Base-by-base conservation (phyloP, 2,888 invertebrate genomes). In the Tipula unca region DNA sequence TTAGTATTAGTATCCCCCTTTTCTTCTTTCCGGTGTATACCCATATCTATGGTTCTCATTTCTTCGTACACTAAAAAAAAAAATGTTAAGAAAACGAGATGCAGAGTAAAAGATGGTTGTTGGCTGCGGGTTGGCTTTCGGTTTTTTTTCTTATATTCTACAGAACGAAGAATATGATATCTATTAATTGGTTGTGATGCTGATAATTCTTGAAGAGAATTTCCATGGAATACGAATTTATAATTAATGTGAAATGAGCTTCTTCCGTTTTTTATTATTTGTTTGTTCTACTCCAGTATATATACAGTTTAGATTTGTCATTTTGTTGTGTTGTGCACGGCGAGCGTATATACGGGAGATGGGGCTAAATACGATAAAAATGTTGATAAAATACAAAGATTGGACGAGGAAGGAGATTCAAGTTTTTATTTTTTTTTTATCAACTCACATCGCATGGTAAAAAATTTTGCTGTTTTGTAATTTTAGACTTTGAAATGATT, bases 121-220 rank as follows among this genome's bases (percentile, higher is more conserved):
- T 25, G 10, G 69, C 69, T 69, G 69, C 69, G 69, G 69, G 69
- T 25, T 69, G 69, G 69, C 25, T n/a, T n/a, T 69, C 25, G 69
- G 69, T 69, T 69, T 69, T 48, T 32, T 32, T 48, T 17, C 5
- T 4, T 48, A 48, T 32, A n/a, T n/a, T n/a, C n/a, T n/a, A n/a
- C 8, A 69, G 20, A 10, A 69, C 25, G 25, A 69, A 25, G 69
- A 69, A 69, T 69, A 69, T 69, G 69, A 69, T 69, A 69, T 69
- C 69, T 69, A 69, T 69, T 69, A 69, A 69, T 69, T 69, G 69
- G 69, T 69, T 69, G 69, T 25, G 69, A 69, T 69, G 69, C 69
- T 69, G 69, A 69, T 69, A 69, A 69, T 69, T 69, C n/a, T 69
- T 69, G 69, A 69, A 69, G 69, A 69, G 69, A 69, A 69, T 69